Evolutionary conservation across 2,797 vertebrate genomes (phyloP).

Genomic region (Chloroceryle amazona): DNA sequence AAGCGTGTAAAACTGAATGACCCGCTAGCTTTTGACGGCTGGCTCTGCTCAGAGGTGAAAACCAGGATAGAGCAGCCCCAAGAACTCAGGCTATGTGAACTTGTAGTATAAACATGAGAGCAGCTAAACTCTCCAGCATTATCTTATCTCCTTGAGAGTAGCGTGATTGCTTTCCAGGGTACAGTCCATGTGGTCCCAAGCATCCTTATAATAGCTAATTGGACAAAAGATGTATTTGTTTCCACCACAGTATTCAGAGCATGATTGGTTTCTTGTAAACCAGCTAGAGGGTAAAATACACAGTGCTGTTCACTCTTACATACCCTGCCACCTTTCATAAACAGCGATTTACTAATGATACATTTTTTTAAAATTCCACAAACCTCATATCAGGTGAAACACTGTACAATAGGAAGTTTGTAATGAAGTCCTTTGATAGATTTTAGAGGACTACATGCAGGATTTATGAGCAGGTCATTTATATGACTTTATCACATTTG

Average conservation of each 20-base stretch:
- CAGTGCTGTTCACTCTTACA: conserved; percentile 8
- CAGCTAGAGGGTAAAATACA: neutral
- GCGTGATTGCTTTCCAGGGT: neutral
- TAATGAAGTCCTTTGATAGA: neutral
- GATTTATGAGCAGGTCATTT: conserved; percentile 9
- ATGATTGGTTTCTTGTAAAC: conserved; percentile 19
- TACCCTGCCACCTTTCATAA: neutral
- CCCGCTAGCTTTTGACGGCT: neutral
- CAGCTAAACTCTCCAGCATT: neutral
- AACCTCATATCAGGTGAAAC: neutral
- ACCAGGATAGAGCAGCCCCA: neutral
- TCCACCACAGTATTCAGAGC: neutral
- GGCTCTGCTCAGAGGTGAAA: conserved; percentile 4
- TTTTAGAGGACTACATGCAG: conserved; percentile 1
- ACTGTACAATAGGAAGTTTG: neutral
- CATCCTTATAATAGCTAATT: neutral
- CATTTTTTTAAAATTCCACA: neutral
- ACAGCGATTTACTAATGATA: neutral
- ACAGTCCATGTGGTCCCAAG: neutral
- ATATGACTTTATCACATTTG: neutral
- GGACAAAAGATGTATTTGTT: neutral
- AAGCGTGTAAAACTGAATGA: neutral
- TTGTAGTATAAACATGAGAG: neutral
- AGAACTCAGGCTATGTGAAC: neutral
- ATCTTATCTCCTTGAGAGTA: conserved; percentile 18